Evolutionary conservation across 2,113 vertebrate species (phyloP), one percentile per base, ranked within the genome.

Genomic region (Calidris pygmaea): DNA sequence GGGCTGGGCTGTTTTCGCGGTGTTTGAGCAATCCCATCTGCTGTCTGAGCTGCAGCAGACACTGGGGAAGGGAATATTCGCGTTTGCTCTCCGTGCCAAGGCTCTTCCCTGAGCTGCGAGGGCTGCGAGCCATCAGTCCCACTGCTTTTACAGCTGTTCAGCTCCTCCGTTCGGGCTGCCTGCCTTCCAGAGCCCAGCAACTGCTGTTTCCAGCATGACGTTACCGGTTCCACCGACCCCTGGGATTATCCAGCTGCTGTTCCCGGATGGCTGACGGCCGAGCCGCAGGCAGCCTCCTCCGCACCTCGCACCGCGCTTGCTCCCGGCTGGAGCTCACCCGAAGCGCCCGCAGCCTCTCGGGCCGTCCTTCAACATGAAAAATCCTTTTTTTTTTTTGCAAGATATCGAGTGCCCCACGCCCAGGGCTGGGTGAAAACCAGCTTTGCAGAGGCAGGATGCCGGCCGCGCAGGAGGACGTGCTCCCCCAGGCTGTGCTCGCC

Each of bases 21-120:
- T 8, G 83, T 89, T 71, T 97, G 90, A 98, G 96, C 93, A 93
- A 39, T 97, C 92, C 97, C 96, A 96, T 98, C 97, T 97, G 98
- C 87, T 95, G 79, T 95, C 90, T 80, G 95, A 91, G 94, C 87
- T 20, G 35, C 79, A 85, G 71, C 91, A 91, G 86, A 37, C 93
- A 30, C 75, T 7, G 88, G 88, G 58, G 63, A 89, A 76, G 96
- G 94, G 97, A 97, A 98, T 83, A 58, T 97, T 96, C 53, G 79
- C 39, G 24, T 66, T 72, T 71, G 90, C 70, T 34, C 89, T 89
- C 32, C 35, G 50, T 95, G 94, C 94, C 94, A 94, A 90, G 67
- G 85, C 87, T 93, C n/a, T 91, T 88, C 60, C 39, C 66, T 2
- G 76, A 35, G 62, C 27, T 13, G 58, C 21, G 24, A 81, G n/a